These are phyloP conservation scores for Lampropteryx suffumata DNA, from an alignment of 2,888 invertebrate genomes.

Conservation along the genomic window DNA sequence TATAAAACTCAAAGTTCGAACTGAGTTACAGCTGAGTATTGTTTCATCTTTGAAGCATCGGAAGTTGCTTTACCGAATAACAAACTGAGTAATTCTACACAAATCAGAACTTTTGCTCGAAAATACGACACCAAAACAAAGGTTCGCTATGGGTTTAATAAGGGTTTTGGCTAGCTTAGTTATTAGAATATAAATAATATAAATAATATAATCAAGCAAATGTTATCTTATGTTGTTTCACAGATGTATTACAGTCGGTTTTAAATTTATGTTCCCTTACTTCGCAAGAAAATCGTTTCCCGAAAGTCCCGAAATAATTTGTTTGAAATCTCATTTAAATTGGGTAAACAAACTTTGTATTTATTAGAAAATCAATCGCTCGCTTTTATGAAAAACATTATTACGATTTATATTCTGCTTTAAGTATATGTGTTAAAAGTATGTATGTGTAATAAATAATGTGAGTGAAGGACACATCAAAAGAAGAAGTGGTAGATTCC, in stretches of 20 bases:
- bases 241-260: constrained; percentile 21
- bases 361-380: neutral
- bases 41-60: neutral
- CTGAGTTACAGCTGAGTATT: neutral
- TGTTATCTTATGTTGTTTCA: neutral
- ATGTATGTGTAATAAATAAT: no score
- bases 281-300: constrained; percentile 31
- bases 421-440: no score
- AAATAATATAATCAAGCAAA: no score
- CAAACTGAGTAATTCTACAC: neutral
- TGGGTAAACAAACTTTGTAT: neutral
- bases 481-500: no score
- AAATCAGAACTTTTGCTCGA: neutral
- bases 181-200: no score
- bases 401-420: neutral
- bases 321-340: constrained; percentile 13
- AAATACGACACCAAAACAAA: no score
- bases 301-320: constrained; percentile 23
- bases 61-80: constrained; percentile 2
- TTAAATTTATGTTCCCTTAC: constrained; percentile 36
- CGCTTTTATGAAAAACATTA: neutral
- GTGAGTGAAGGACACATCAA: no score
- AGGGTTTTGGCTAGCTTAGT: no score
- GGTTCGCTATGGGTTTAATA: no score
- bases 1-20: no score